Conservation (phyloP, 2,113 vertebrate genomes). For the Pteruthius melanotis region DNA sequence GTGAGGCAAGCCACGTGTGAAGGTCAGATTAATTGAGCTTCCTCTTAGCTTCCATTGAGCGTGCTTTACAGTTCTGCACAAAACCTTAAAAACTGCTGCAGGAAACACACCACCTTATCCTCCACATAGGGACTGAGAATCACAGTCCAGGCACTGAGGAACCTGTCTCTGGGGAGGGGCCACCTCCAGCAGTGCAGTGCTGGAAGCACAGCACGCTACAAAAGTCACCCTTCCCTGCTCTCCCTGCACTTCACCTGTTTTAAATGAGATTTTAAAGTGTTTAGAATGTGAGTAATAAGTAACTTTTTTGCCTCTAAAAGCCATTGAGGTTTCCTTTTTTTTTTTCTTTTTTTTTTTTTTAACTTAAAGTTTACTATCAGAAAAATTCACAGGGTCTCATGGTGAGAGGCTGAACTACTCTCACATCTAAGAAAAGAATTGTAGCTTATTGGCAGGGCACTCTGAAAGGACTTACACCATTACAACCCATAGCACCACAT, state of each 20-base stretch:
- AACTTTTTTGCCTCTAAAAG: neutral
- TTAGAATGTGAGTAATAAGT: neutral
- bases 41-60: neutral
- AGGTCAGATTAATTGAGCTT: neutral
- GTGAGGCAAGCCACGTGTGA: neutral
- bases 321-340: neutral
- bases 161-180: neutral
- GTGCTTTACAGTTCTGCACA: neutral
- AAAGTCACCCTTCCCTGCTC: neutral
- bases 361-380: neutral
- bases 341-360: neutral
- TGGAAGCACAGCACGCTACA: fast-evolving
- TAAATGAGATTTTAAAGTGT: neutral
- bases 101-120: neutral
- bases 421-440: neutral
- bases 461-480: neutral
- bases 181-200: neutral
- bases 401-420: neutral
- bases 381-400: neutral
- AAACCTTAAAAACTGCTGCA: neutral
- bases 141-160: neutral
- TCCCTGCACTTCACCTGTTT: neutral
- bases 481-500: neutral
- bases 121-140: neutral
- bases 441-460: neutral